Evolutionary conservation across 2,888 invertebrate genomes (phyloP).

Genomic region (Aporophyla lueneburgensis): DNA sequence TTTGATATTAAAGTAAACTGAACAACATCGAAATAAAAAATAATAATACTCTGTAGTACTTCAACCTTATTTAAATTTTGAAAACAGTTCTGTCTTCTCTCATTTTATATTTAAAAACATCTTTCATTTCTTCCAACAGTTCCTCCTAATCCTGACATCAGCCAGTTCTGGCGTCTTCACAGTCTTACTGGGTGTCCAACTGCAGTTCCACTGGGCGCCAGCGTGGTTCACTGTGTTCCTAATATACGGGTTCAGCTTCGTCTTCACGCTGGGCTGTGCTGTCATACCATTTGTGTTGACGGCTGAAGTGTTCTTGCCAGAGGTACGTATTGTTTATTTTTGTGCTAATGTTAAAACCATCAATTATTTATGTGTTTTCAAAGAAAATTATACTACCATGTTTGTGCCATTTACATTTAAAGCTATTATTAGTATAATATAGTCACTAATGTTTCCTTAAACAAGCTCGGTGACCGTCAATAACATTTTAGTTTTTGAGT

Average conservation of each 20-base stretch:
- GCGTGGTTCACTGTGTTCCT: constrained; percentile 77
- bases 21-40: too few species aligned
- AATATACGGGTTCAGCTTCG: constrained; percentile 78
- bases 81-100: too few species aligned
- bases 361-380: too few species aligned
- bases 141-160: constrained; percentile 72
- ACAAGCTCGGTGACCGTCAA: background rate
- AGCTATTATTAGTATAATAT: background rate
- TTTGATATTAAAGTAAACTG: too few species aligned
- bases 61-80: too few species aligned
- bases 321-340: constrained; percentile 68
- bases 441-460: background rate
- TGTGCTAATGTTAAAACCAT: background rate
- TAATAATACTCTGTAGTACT: too few species aligned
- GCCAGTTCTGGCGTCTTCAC: constrained; percentile 73
- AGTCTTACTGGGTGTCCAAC: constrained; percentile 74
- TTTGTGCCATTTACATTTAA: background rate
- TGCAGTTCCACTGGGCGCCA: constrained; percentile 76
- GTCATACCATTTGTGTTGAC: constrained; percentile 82
- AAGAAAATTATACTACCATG: background rate
- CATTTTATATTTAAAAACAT: background rate
- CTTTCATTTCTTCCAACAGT: constrained; percentile 62
- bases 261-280: constrained; percentile 81
- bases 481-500: too few species aligned
- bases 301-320: constrained; percentile 84